Conservation (phyloP, 1,140 invertebrate genomes). For the Atta colombica region DNA sequence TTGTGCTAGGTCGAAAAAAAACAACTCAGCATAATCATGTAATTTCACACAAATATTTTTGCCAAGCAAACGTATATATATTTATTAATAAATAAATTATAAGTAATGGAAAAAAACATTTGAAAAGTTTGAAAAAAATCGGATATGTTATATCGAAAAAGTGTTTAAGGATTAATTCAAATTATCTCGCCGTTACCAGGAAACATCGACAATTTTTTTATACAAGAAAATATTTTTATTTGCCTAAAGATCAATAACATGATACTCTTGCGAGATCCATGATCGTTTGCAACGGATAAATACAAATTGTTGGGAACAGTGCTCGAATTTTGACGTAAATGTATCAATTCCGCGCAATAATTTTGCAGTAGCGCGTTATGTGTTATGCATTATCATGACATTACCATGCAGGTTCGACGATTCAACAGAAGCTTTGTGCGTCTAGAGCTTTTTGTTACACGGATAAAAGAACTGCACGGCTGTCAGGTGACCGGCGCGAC, state of each 20-base stretch:
- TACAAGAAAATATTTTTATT: background rate
- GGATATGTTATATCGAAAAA: too few relatives aligned
- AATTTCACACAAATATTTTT: too few relatives aligned
- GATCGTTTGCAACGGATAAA: background rate
- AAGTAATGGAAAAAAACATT: too few relatives aligned
- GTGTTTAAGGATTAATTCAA: background rate
- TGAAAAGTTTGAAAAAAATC: too few relatives aligned
- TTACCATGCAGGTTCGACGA: background rate
- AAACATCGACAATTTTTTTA: background rate
- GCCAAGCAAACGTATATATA: too few relatives aligned
- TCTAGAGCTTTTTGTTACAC: slow-evolving; percentile 40
- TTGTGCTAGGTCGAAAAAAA: too few relatives aligned
- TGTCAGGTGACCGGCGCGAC: slow-evolving; percentile 64
- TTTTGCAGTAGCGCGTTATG: background rate
- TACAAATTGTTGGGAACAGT: background rate
- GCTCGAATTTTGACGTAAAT: background rate
- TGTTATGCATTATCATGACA: background rate
- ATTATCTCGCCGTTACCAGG: background rate
- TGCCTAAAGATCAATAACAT: background rate
- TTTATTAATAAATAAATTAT: too few relatives aligned
- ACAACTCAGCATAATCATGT: too few relatives aligned
- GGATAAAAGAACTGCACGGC: background rate
- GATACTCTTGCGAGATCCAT: background rate
- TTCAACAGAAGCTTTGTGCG: slow-evolving; percentile 1
- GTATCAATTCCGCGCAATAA: slow-evolving; percentile 14